Evolutionary conservation across 1,140 invertebrate species (phyloP).

Genomic region (Cyclargus thomasi): DNA sequence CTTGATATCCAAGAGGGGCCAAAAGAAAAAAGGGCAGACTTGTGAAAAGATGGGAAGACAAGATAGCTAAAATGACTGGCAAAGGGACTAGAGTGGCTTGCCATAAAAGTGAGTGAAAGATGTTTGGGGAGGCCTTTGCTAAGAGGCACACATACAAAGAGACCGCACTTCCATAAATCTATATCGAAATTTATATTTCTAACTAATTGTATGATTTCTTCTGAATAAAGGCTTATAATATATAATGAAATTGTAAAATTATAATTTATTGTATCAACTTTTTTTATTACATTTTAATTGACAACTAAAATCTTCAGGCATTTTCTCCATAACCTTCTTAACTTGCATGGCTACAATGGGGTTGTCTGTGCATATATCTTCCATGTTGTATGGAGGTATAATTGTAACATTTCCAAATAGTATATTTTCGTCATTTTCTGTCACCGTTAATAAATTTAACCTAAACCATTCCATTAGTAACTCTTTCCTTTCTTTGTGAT

Average conservation of each 20-base stretch:
- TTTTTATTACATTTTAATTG: not conserved
- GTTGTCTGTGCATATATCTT: slow-evolving; percentile 55
- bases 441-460: slow-evolving; percentile 47
- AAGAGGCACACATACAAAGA: no score
- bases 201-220: no score
- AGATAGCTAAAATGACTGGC: no score
- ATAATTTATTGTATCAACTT: slow-evolving; percentile 10
- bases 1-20: no score
- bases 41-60: no score
- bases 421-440: slow-evolving; percentile 47
- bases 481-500: slow-evolving; percentile 35
- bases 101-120: no score
- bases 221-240: no score
- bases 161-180: no score
- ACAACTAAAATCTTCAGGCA: slow-evolving; percentile 41
- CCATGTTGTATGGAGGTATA: slow-evolving; percentile 47
- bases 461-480: slow-evolving; percentile 52
- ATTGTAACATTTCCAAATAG: slow-evolving; percentile 48
- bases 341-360: slow-evolving; percentile 52
- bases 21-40: no score
- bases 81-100: no score
- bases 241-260: not conserved
- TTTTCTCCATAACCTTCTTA: slow-evolving; percentile 48
- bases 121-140: no score
- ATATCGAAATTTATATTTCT: no score